phyloP scores from a whole-genome alignment of 2,113 vertebrate genomes.

The Pionites leucogaster region DNA sequence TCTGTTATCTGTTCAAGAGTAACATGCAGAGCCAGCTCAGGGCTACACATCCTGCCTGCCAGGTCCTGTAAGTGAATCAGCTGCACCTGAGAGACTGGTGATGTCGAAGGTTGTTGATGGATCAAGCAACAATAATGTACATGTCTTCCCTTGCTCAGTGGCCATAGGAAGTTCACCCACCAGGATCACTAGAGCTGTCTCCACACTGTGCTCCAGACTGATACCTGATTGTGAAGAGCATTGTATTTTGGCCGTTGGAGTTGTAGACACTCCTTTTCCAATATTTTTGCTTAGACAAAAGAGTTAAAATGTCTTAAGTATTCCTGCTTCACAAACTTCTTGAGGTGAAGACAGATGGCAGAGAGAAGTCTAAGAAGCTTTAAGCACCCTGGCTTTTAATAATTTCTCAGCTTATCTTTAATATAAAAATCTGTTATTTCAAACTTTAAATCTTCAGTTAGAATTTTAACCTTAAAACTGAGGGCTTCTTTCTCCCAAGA shows the following conservation, averaged over 20 bases:
- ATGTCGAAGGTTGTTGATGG: not conserved
- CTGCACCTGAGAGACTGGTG: not conserved
- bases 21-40: not conserved
- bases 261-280: not conserved
- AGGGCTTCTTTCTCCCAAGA: slow-evolving; percentile 8
- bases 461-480: slow-evolving; percentile 14
- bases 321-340: not conserved
- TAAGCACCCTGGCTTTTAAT: not conserved
- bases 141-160: not conserved
- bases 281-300: not conserved
- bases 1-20: not conserved
- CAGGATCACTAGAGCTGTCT: not conserved
- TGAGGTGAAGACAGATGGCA: not conserved
- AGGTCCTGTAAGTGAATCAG: not conserved
- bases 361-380: not conserved
- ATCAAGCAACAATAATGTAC: not conserved
- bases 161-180: not conserved
- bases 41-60: not conserved
- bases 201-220: not conserved
- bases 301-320: not conserved
- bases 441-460: not conserved
- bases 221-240: not conserved
- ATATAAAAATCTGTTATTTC: slow-evolving; percentile 25
- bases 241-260: not conserved
- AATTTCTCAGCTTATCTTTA: not conserved